Base-by-base conservation (phyloP, 1,140 invertebrate species). In the Philotrypesis tridentata region DNA sequence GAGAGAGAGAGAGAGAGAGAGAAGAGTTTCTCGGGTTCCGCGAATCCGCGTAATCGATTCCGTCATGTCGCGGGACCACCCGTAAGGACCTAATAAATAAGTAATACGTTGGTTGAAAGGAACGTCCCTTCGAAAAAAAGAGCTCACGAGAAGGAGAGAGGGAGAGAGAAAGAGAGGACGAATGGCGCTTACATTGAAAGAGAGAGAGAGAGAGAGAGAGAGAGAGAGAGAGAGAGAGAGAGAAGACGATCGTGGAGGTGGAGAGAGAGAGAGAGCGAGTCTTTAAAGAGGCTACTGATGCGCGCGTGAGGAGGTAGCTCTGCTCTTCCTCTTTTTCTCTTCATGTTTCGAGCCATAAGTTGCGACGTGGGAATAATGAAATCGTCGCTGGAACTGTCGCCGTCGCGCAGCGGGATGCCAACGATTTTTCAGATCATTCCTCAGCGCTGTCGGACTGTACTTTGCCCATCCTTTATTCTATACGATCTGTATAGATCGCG, bases 1-100 rank as follows among this genome's bases (percentile, higher is more conserved):
- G 77, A 85, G 80, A 72, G 79, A 23, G 40, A 71, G 72, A 83
- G 73, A 72, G 70, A 82, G 61, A 80, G 72, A 85, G 74, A 80
- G 86, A 87, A 77, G 82, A 85, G 85, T 81, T 40, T 76, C 81
- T 76, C 63, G 79, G 88, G 90, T 92, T 92, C 91, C 87, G 89
- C 89, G 91, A 92, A 92, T 89, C 86, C 89, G 89, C 88, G 91
- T 92, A 92, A 92, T 92, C 91, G 90, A 92, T 92, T 92, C 89
- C 88, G 88, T 91, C 90, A 92, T 92, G 90, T 92, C 90, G 90
- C 88, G 88, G 86, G 91, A 92, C 91, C 91, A 92, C 91, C 91
- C 91, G 88, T 85, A 90, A 87, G 88, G 87, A 87, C 88, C 91
- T 91, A 91, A 91, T 92, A 92, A 92, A 92, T 92, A 92, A 92